A percentile compares a stretch with the other conserved stretches of the same genome.
Evolutionary conservation across 2,113 vertebrate genomes (phyloP).

Genomic region (Alouatta palliata): DNA sequence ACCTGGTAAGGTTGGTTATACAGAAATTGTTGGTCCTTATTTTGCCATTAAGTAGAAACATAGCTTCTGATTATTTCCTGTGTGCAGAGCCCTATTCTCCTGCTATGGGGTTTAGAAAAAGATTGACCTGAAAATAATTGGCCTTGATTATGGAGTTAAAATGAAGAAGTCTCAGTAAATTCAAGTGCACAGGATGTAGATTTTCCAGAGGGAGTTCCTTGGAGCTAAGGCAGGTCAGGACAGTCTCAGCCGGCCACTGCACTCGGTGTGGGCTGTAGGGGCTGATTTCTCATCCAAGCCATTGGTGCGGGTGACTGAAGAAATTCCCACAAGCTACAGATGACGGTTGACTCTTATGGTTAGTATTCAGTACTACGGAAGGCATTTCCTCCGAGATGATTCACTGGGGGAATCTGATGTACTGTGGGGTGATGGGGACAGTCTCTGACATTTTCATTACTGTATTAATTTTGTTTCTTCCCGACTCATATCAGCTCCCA

Average conservation of each 20-base stretch:
- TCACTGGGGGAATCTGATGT: neutral
- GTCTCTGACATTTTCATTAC: neutral
- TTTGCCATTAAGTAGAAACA: neutral
- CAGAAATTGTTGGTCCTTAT: too few relatives aligned
- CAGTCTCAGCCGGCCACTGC: neutral
- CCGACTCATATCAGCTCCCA: neutral
- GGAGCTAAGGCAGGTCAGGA: neutral
- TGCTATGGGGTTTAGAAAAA: neutral
- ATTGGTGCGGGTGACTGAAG: neutral
- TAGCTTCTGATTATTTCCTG: neutral
- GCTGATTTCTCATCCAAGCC: neutral
- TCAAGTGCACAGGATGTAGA: neutral
- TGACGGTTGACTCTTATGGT: neutral
- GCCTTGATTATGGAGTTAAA: neutral
- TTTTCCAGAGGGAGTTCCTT: neutral
- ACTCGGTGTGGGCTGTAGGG: neutral
- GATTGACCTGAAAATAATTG: neutral
- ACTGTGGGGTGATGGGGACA: fast-evolving
- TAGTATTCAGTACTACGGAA: neutral
- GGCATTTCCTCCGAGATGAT: neutral
- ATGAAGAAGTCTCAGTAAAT: neutral
- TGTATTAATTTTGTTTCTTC: neutral
- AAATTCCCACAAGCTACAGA: neutral
- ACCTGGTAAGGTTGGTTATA: neutral
- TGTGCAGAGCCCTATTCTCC: neutral